A percentile compares a stretch with the other conserved stretches of the same genome.
These are phyloP conservation scores for Ectropis crepuscularia DNA, from an alignment of 2,888 invertebrate species.

Conservation along the genomic window DNA sequence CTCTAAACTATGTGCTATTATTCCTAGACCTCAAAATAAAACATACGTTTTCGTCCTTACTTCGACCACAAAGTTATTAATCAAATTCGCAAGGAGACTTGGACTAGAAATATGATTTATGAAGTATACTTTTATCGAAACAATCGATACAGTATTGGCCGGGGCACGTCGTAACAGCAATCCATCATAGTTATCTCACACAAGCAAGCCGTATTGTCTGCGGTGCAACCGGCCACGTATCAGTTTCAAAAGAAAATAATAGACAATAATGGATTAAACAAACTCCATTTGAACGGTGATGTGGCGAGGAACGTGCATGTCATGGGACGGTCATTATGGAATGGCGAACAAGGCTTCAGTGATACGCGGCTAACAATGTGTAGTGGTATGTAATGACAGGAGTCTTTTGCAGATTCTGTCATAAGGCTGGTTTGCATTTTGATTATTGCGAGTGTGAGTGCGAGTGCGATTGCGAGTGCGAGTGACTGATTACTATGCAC, in stretches of 20 bases:
- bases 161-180: constrained; percentile 67
- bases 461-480: too few species aligned
- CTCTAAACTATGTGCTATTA: neutral
- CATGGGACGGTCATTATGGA: constrained; percentile 8
- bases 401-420: too few species aligned
- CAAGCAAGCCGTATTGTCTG: constrained; percentile 62
- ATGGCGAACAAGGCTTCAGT: too few species aligned
- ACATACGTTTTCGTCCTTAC: constrained; percentile 20
- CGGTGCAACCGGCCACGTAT: constrained; percentile 52
- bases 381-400: too few species aligned
- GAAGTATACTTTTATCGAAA: constrained; percentile 67
- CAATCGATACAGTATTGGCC: constrained; percentile 61
- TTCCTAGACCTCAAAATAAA: constrained; percentile 34
- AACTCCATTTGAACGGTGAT: constrained; percentile 27
- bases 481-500: too few species aligned
- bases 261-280: constrained; percentile 38
- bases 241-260: constrained; percentile 42
- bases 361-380: too few species aligned
- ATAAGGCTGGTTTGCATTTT: too few species aligned
- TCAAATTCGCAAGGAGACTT: constrained; percentile 42
- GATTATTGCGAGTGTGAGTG: too few species aligned
- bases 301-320: constrained; percentile 11
- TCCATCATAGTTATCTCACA: constrained; percentile 75
- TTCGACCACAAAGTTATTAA: constrained; percentile 42
- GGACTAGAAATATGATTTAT: constrained; percentile 52